Base-by-base conservation (phyloP, 2,888 invertebrate species). In the Dione vanillae region DNA sequence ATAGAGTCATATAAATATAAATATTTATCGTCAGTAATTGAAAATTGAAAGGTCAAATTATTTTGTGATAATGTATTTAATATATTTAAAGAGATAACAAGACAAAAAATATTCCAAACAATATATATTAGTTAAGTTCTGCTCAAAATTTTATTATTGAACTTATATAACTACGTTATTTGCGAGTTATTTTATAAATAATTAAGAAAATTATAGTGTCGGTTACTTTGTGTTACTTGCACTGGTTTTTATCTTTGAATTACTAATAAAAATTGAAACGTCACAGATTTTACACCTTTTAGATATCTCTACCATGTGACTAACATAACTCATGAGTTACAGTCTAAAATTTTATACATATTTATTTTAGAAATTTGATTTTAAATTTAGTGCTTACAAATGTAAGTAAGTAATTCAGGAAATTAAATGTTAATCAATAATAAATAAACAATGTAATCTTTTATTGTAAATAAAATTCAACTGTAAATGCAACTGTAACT, bases 41-140 rank as follows among this genome's bases (percentile, higher is more conserved):
- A 74, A 61, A 61, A 72, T 62, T 69, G 54, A 72, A 69, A 72
- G 74, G 74, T 74, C 65, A 69, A 70, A 70, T 59, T 20, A 65
- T 61, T 69, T 67, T 59, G 51, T 66, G 72, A 72, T 72, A 72
- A 74, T 47, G 67, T 35, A 37, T 69, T 56, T 66, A 67, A 67
- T 41, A 27, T 27, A 45, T 66, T 62, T 14, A 41, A 59, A 40
- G 37, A 52, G 68, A 62, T 69, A 69, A 54, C 45, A 43, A 27
- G 27, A 54, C n/a, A 62, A 52, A 61, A 62, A 62, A 16, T 16
- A 65, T 19, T 19, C 37, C 45, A 40, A 68, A 45, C 12, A 47
- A 16, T 51, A 67, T 41, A 41, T 49, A 43, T 64, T 47, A 43
- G 51, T 52, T 49, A 59, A 49, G 49, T n/a, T 20, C 35, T n/a